Conservation (phyloP, 2,888 invertebrate species). For the Microctonus aethiopoides region DNA sequence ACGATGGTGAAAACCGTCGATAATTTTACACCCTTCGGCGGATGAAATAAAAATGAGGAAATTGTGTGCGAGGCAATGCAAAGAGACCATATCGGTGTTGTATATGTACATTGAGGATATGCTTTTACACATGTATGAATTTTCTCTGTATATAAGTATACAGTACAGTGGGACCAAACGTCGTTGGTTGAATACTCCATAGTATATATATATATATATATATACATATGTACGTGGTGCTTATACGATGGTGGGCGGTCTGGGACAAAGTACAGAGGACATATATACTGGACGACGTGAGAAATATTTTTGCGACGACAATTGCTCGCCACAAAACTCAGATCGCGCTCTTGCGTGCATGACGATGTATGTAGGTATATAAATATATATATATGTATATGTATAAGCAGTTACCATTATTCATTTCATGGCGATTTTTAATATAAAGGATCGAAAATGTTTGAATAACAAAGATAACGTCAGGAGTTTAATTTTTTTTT, state of each 20-base stretch:
- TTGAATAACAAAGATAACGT: too few relatives aligned
- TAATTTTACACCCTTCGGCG: constrained; percentile 48
- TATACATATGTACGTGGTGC: too few relatives aligned
- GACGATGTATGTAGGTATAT: too few relatives aligned
- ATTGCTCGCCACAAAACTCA: constrained; percentile 16
- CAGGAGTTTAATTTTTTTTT: too few relatives aligned
- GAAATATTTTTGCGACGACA: constrained; percentile 59
- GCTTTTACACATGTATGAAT: constrained; percentile 6
- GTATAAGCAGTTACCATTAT: too few relatives aligned
- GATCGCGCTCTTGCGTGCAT: too few relatives aligned
- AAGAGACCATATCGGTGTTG: constrained; percentile 43
- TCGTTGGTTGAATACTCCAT: constrained; percentile 28
- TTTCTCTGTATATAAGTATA: constrained; percentile 14
- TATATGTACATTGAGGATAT: constrained; percentile 29
- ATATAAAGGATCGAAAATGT: too few relatives aligned
- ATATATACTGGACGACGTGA: constrained; percentile 50
- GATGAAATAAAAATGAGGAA: constrained; percentile 41
- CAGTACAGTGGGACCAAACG: constrained; percentile 11
- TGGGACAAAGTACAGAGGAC: constrained; percentile 35
- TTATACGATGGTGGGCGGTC: constrained; percentile 48
- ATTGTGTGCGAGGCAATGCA: constrained; percentile 40
- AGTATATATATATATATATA: too few relatives aligned
- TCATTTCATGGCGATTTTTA: too few relatives aligned
- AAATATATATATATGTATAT: too few relatives aligned
- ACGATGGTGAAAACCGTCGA: constrained; percentile 45